A percentile compares a stretch with the other conserved stretches of the same genome.
phyloP scores from a whole-genome alignment of 2,797 vertebrate species.

The Halcyon leucocephala region DNA sequence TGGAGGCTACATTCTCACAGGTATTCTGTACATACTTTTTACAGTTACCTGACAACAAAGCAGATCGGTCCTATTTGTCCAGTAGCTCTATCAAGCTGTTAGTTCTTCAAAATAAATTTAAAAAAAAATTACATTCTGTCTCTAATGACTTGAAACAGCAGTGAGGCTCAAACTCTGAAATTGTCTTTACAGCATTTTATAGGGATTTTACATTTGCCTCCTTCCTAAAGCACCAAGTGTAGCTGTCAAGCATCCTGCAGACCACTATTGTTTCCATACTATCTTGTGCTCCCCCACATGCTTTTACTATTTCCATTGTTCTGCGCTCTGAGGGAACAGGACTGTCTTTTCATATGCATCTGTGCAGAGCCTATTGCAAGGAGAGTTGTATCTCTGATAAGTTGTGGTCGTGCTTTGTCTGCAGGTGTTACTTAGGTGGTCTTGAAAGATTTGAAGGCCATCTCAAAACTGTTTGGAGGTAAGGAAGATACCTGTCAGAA shows the following conservation, averaged over 20 bases:
- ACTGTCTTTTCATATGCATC: background rate
- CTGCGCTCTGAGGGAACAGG: background rate
- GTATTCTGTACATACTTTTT: background rate
- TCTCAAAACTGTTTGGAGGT: background rate
- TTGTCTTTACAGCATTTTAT: background rate
- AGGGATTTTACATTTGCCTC: background rate
- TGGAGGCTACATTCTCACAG: background rate
- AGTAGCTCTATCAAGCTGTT: background rate
- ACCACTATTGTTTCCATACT: background rate
- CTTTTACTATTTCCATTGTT: background rate
- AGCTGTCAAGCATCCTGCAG: background rate
- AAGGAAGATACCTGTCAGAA: background rate
- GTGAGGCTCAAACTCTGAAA: background rate
- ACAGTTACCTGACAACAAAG: background rate
- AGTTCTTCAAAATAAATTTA: background rate
- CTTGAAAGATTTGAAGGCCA: background rate
- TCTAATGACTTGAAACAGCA: background rate
- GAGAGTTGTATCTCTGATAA: background rate
- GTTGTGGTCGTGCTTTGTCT: background rate
- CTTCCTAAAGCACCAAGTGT: background rate
- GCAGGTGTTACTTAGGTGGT: background rate
- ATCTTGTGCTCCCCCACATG: background rate
- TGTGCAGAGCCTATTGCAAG: background rate
- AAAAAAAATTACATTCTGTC: background rate
- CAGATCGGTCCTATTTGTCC: background rate